Conservation (phyloP, 1,140 invertebrate genomes). For the Cyclargus thomasi region DNA sequence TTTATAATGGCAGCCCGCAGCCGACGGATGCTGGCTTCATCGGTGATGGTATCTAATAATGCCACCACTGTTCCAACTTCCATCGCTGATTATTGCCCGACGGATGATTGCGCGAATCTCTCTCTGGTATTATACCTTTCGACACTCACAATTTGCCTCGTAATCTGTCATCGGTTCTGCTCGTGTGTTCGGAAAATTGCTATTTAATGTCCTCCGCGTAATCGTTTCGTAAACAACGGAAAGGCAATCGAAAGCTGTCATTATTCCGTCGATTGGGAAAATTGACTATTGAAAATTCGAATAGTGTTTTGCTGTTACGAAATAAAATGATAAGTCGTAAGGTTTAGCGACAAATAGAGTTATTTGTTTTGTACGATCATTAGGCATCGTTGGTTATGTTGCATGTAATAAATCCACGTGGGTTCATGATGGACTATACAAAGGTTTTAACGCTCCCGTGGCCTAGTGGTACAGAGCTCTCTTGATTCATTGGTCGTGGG, state of each 20-base stretch:
- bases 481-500: too few species aligned
- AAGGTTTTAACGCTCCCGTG: too few species aligned
- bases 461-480: too few species aligned
- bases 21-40: conserved; percentile 50
- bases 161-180: conserved; percentile 27
- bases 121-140: conserved; percentile 24
- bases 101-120: conserved; percentile 28
- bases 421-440: too few species aligned
- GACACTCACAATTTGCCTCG: conserved; percentile 18
- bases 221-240: conserved; percentile 19
- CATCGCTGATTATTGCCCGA: conserved; percentile 9
- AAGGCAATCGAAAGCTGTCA: conserved; percentile 4
- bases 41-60: conserved; percentile 39
- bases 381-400: too few species aligned
- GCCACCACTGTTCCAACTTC: neutral
- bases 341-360: too few species aligned
- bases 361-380: too few species aligned
- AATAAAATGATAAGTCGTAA: too few species aligned
- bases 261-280: neutral
- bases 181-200: conserved; percentile 35
- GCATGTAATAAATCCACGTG: too few species aligned
- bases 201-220: conserved; percentile 26
- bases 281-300: neutral
- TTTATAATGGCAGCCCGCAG: conserved; percentile 45
- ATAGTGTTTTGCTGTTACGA: too few species aligned